These are phyloP conservation scores for Drosophila nigricruria DNA, from an alignment of 2,888 invertebrate genomes.

Conservation along the genomic window DNA sequence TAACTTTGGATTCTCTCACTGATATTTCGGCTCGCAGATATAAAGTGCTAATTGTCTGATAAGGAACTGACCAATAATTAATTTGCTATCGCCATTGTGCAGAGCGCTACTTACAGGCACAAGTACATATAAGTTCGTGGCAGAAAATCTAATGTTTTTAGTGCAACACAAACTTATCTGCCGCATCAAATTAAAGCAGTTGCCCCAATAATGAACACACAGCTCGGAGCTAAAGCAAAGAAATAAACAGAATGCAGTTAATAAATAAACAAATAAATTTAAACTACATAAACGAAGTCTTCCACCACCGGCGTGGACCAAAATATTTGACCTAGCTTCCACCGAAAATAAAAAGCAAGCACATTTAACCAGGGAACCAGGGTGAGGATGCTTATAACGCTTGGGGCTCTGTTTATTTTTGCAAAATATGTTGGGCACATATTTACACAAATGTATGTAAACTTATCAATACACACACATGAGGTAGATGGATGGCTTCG, in stretches of 20 bases:
- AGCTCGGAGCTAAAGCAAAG: constrained; percentile 54
- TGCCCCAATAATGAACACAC: constrained; percentile 18
- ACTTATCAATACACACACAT: constrained; percentile 37
- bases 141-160: neutral
- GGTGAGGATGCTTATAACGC: constrained; percentile 56
- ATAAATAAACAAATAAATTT: constrained; percentile 82
- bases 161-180: neutral
- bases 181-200: constrained; percentile 2
- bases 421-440: constrained; percentile 78
- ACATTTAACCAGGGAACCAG: constrained; percentile 3
- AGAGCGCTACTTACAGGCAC: neutral
- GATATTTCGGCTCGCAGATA: constrained; percentile 44
- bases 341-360: constrained; percentile 12
- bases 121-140: neutral
- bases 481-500: constrained; percentile 37
- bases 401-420: constrained; percentile 74
- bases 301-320: constrained; percentile 14
- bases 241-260: constrained; percentile 78
- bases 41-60: constrained; percentile 65
- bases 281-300: constrained; percentile 62
- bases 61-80: constrained; percentile 32
- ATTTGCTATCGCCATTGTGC: constrained; percentile 6
- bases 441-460: constrained; percentile 77
- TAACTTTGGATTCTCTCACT: constrained; percentile 67
- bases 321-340: constrained; percentile 48